A percentile compares a stretch with the other conserved stretches of the same genome.
Conservation (phyloP, 2,797 vertebrate species). For the Poliocrania exsul region DNA sequence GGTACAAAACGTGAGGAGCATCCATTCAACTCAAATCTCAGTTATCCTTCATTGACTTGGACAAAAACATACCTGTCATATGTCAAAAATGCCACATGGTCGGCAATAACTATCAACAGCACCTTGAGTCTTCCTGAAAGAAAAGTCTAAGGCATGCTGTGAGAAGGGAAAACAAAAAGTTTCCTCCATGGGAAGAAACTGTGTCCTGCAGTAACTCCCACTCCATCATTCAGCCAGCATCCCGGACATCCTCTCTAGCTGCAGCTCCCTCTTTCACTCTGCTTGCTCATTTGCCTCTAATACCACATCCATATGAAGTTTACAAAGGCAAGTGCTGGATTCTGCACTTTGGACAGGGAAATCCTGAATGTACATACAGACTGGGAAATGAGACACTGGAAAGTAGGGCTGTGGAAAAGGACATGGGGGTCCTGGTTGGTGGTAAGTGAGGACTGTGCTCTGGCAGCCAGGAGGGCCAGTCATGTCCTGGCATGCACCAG, state of each 20-base stretch:
- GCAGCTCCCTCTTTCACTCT: background rate
- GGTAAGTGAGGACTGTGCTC: too few species aligned
- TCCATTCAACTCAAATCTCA: background rate
- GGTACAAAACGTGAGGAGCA: background rate
- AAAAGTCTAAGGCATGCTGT: background rate
- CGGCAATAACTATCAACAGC: background rate
- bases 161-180: background rate
- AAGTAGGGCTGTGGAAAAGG: background rate
- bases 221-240: background rate
- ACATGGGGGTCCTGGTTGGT: background rate
- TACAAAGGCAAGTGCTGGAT: background rate
- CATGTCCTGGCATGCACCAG: too few species aligned
- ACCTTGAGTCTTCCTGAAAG: background rate
- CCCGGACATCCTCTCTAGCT: background rate
- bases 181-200: background rate
- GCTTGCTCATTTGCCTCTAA: background rate
- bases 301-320: background rate
- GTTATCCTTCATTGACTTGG: background rate
- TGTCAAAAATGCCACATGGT: background rate
- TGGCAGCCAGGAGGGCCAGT: too few species aligned
- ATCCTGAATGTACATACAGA: background rate
- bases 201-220: background rate
- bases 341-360: background rate
- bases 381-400: too few species aligned
- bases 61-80: background rate